Percentiles rank a stretch among this genome's conserved stretches.
Evolutionary conservation across 2,113 vertebrate genomes (phyloP).

Genomic region (Cryptotis parvus): DNA sequence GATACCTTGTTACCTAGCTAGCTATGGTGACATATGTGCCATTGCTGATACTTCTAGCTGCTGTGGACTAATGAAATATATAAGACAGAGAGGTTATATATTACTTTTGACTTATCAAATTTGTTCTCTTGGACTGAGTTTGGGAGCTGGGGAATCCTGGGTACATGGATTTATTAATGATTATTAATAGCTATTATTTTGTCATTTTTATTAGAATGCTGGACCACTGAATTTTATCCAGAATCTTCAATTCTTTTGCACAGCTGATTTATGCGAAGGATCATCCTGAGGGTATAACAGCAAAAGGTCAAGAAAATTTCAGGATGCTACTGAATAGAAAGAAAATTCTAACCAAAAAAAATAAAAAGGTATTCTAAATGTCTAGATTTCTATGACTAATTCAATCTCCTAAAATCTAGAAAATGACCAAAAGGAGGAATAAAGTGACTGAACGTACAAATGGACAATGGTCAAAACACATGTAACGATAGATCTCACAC

Average conservation of each 20-base stretch:
- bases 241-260: background rate
- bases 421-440: background rate
- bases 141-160: background rate
- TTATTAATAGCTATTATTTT: constrained; percentile 6
- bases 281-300: background rate
- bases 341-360: background rate
- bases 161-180: background rate
- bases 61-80: background rate
- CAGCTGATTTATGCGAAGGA: background rate
- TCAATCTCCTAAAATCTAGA: background rate
- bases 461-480: background rate
- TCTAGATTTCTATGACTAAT: background rate
- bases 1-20: background rate
- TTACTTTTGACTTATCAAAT: background rate
- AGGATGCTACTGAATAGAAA: background rate
- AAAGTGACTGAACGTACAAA: background rate
- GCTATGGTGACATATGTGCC: background rate
- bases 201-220: background rate
- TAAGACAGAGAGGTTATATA: background rate
- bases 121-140: background rate
- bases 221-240: background rate
- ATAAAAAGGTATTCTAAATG: too few species aligned
- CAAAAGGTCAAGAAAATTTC: background rate
- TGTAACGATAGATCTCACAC: background rate
- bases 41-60: background rate